Conservation (phyloP, 2,888 invertebrate genomes). For the Drosophila meridiana region DNA sequence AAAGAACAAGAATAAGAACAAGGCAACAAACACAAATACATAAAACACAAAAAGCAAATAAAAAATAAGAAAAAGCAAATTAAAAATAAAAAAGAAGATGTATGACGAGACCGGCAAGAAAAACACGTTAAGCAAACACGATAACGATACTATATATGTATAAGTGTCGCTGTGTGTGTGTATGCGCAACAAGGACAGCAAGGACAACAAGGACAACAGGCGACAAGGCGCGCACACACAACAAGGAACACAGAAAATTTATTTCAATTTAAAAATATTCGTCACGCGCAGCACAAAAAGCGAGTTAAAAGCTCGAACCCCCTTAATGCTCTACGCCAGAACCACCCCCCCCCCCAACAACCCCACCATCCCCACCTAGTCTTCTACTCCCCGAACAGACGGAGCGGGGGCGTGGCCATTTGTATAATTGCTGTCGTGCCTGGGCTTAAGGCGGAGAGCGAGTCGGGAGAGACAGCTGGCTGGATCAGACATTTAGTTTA, state of each 20-base stretch:
- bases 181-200: conserved; percentile 40
- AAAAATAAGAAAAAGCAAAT: conserved; percentile 14
- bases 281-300: conserved; percentile 73
- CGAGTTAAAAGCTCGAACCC: conserved; percentile 53
- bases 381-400: not conserved
- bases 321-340: not conserved
- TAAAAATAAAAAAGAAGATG: conserved; percentile 46
- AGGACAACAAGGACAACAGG: conserved; percentile 59
- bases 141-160: conserved; percentile 64
- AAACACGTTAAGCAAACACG: conserved; percentile 77
- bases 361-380: not conserved
- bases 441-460: conserved; percentile 12
- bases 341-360: not conserved
- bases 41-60: conserved; percentile 23
- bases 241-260: conserved; percentile 59
- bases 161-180: conserved; percentile 3
- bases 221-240: conserved; percentile 45
- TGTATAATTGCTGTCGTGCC: conserved; percentile 74
- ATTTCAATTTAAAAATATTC: conserved; percentile 79
- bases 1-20: not conserved
- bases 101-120: conserved; percentile 54
- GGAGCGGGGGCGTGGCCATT: conserved; percentile 53
- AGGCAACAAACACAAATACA: conserved; percentile 25
- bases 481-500: conserved; percentile 17
- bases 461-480: conserved; percentile 9